A percentile compares a stretch with the other conserved stretches of the same genome.
These are phyloP conservation scores for Acrossocheilus wenchowensis DNA, from an alignment of 2,797 vertebrate species.

Conservation along the genomic window DNA sequence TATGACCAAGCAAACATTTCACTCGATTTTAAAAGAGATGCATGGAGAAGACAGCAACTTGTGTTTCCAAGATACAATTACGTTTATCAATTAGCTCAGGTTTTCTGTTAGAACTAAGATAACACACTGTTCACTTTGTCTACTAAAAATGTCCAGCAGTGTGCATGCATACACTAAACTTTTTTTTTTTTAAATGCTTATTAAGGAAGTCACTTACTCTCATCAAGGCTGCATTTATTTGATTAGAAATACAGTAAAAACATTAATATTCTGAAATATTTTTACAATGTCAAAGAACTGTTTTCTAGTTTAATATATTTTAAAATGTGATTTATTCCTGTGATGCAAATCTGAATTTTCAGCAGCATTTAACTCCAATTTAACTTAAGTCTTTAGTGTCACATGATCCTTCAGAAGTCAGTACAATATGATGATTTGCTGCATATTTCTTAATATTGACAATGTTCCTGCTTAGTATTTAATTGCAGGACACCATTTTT, in stretches of 20 bases:
- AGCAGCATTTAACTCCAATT: background rate
- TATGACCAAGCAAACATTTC: background rate
- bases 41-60: background rate
- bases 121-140: background rate
- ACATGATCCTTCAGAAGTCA: background rate
- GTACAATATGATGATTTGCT: background rate
- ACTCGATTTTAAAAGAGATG: background rate
- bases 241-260: background rate
- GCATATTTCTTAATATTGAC: background rate
- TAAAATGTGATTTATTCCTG: background rate
- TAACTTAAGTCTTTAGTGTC: background rate
- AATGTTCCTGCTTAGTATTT: background rate
- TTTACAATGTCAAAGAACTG: background rate
- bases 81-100: background rate
- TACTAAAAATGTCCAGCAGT: background rate
- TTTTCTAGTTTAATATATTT: background rate
- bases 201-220: background rate
- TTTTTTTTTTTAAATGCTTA: background rate
- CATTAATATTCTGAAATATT: background rate
- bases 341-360: background rate
- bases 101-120: background rate
- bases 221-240: background rate
- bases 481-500: too few species aligned
- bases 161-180: background rate
- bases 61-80: background rate